phyloP scores from a whole-genome alignment of 2,113 vertebrate species.

The Hemicordylus capensis region DNA sequence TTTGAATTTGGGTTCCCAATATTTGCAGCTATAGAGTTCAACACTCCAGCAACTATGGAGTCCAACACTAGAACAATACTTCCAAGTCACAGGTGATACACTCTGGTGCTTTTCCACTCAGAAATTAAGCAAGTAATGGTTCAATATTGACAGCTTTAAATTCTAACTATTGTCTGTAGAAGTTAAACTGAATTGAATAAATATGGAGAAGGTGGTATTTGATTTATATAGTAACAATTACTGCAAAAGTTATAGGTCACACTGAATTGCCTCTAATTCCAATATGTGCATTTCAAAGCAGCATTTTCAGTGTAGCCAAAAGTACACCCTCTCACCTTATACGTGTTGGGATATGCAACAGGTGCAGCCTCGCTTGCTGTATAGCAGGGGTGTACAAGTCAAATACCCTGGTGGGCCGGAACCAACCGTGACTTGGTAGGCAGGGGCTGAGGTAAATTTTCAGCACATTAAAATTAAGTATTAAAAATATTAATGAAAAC shows the following conservation, averaged over 20 bases:
- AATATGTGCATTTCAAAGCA: neutral
- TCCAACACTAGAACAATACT: neutral
- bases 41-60: too few species aligned
- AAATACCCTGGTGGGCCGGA: too few species aligned
- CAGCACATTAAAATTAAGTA: too few species aligned
- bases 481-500: too few species aligned
- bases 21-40: too few species aligned
- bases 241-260: neutral
- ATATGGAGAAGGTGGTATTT: neutral
- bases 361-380: too few species aligned
- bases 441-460: too few species aligned
- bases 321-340: neutral
- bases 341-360: too few species aligned
- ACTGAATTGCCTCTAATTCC: neutral
- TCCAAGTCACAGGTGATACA: neutral
- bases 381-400: too few species aligned
- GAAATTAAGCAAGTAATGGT: neutral
- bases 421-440: too few species aligned
- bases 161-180: neutral
- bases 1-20: too few species aligned
- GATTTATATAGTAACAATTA: neutral
- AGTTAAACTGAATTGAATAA: neutral
- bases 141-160: neutral
- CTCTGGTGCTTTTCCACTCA: neutral
- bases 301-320: neutral